Evolutionary conservation across 1,140 invertebrate species (phyloP), one percentile per base, ranked within the genome.

Genomic region (Colletes gigas): DNA sequence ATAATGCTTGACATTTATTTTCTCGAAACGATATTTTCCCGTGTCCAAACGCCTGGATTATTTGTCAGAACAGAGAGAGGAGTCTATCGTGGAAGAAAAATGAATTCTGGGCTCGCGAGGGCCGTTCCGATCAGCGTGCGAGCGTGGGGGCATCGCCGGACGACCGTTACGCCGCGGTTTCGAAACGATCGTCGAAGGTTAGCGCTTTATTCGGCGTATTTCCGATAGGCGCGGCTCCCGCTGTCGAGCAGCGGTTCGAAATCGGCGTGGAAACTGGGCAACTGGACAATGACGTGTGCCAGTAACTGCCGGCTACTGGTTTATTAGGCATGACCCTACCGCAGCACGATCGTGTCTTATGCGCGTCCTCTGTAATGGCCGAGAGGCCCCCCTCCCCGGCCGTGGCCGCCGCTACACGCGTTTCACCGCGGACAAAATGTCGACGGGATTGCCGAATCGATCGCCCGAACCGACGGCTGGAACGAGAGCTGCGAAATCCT

Each of bases 341-440:
- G 85, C 77, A 73, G 85, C 81, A 87, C 83, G 85, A 83, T 87
- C 83, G 73, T 87, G 83, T 85, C 85, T 87, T 83, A 87, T 81
- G 71, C 76, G 77, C 57, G 77, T 67, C 77, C 62, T 41, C 52
- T 63, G 15, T 86, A 86, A 86, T 86, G 85, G 81, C 55, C 50
- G 54, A 30, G 44, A 7, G 5, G 15, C 30, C n/a, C 15, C 7
- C 12, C 30, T 2, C 30, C 30, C 30, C 30, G 30, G 30, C 30
- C 30, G 30, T 30, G 30, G 30, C 30, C 30, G 60, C 21, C 60
- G 57, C 60, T 79, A 79, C 75, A 47, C 63, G 62, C 75, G 71
- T 79, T 76, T 69, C 84, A 62, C 71, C n/a, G 75, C 69, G 60
- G 70, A 82, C 79, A 78, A 84, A 82, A 79, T 19, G 73, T 82